phyloP scores from a whole-genome alignment of 2,888 invertebrate species.

The Baccha elongata region DNA sequence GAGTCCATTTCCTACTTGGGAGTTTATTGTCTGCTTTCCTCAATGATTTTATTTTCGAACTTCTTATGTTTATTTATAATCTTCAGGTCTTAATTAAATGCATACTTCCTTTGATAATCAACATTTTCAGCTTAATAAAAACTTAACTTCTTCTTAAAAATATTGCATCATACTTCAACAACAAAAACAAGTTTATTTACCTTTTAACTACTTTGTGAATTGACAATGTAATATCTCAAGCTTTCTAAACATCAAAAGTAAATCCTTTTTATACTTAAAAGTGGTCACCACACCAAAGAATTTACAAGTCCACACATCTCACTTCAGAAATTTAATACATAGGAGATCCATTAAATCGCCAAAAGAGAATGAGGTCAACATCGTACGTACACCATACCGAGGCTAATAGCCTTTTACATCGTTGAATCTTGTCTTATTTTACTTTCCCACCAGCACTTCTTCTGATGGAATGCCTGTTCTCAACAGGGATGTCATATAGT shows the following conservation, averaged over 20 bases:
- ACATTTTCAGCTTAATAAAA: too few relatives aligned
- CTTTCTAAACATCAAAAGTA: constrained; percentile 22
- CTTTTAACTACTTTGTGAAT: too few relatives aligned
- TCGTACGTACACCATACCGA: constrained; percentile 49
- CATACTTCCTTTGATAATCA: too few relatives aligned
- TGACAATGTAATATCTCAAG: constrained; percentile 11
- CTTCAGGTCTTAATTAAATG: too few relatives aligned
- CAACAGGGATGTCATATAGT: constrained; percentile 9
- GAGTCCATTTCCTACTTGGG: too few relatives aligned
- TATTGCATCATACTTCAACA: too few relatives aligned
- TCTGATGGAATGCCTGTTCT: not conserved
- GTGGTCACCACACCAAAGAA: not conserved
- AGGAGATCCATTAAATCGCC: constrained; percentile 63
- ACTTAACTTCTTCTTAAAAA: too few relatives aligned
- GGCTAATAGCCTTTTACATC: constrained; percentile 71
- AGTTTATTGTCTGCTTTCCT: too few relatives aligned
- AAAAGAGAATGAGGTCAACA: constrained; percentile 68
- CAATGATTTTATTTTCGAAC: too few relatives aligned
- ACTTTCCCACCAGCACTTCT: not conserved
- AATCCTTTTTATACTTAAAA: not conserved
- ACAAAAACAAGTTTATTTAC: too few relatives aligned
- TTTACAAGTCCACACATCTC: constrained; percentile 31
- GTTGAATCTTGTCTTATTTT: constrained; percentile 43
- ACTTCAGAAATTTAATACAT: constrained; percentile 51
- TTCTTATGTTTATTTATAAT: too few relatives aligned